Evolutionary conservation across 2,888 invertebrate genomes (phyloP), one percentile per base, ranked within the genome.

Genomic region (Frankliniella intonsa): DNA sequence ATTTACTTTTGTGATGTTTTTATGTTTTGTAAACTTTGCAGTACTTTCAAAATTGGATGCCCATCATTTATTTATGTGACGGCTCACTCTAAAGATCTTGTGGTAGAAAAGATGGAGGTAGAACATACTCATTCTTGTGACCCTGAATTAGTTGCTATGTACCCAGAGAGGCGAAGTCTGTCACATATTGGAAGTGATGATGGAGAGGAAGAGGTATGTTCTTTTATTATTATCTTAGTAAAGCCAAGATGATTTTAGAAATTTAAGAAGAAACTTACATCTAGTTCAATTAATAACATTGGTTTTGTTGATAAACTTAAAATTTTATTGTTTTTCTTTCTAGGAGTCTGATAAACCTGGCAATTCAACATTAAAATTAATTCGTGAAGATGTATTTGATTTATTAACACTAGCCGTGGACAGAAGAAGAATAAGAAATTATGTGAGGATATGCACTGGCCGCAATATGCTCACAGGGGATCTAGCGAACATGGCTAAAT

Each of bases 201-300:
- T 76, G 69, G 69, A 76, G 69, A 76, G 25, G 69, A 76, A 76
- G 69, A 76, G 69, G 69, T 76, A 25, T 76, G 22, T 76, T 5
- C 38, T 38, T 38, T 38, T 5, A 38, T 38, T 3, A 38, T 38
- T n/a, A n/a, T 8, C 55, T 55, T 55, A n/a, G n/a, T 55, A 2
- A 55, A 55, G 14, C 55, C 19, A 3, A 3, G 3, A 19, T 55
- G 55, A 55, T 2, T 55, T 19, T 8, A 55, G 14, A 55, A 55
- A 12, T 55, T n/a, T n/a, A n/a, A n/a, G n/a, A n/a, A n/a, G n/a
- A n/a, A n/a, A n/a, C n/a, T n/a, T n/a, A n/a, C n/a, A n/a, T n/a
- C n/a, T n/a, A n/a, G n/a, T n/a, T n/a, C n/a, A n/a, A n/a, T n/a
- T n/a, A n/a, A n/a, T n/a, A n/a, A n/a, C n/a, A n/a, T n/a, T n/a